Base-by-base conservation (phyloP, 2,113 vertebrate species). In the Amazona guildingii region DNA sequence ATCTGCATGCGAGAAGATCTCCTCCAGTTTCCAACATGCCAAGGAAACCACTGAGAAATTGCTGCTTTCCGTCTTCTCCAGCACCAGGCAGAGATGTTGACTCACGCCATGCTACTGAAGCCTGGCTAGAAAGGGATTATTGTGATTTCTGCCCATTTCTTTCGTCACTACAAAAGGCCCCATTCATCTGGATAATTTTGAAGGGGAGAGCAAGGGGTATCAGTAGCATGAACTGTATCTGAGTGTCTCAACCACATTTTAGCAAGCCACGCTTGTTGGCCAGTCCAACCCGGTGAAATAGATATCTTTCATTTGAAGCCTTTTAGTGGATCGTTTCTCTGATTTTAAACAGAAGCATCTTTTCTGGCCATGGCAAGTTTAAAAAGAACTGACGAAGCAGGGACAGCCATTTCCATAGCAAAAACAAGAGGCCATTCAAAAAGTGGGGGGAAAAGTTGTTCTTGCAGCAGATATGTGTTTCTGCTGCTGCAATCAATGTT, bases 41-140 rank as follows among this genome's bases (percentile, higher is more conserved):
- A 70, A 44, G 72, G 95, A 98, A 98, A 98, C 98, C 97, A 59
- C 97, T 70, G 83, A 96, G 59, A 98, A 98, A 98, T 98, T 97
- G 97, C 96, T 92, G 92, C 97, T 97, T 98, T 98, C 96, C 98
- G 98, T 83, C 96, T 97, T 28, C 89, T 59, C 10, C 95, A 78
- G 96, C 89, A 72, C 61, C 23, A 39, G 74, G 90, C 64, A 79
- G 83, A 83, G 96, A 70, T 90, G 67, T 81, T 13, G 93, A 95
- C 96, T 97, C 92, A 64, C 59, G 61, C 86, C 23, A 35, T 5
- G 72, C 91, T 96, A 17, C 94, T 63, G 95, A 95, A 66, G 81
- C 79, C 94, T 94, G 94, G 76, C 95, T 85, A 96, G 97, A 98
- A 98, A 98, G 97, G 93, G 97, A 75, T 92, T 80, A 97, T 97